phyloP scores from a whole-genome alignment of 2,888 invertebrate species.

The Candidula unifasciata region DNA sequence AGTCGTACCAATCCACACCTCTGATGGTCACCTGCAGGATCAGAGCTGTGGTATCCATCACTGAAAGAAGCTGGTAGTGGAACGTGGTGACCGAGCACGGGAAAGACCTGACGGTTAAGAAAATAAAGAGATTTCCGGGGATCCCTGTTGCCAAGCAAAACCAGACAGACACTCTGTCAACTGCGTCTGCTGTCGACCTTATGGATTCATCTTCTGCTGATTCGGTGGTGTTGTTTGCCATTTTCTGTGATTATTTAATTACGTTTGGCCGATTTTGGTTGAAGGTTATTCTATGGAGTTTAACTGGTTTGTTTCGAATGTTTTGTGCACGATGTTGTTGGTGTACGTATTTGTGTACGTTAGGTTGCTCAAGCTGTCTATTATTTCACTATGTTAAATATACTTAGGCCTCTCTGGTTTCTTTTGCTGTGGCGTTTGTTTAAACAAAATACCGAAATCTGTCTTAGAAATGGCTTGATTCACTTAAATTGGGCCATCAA shows the following conservation, averaged over 20 bases:
- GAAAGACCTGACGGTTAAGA: slow-evolving; percentile 29
- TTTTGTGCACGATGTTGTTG: too few species aligned
- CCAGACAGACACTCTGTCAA: slow-evolving; percentile 22
- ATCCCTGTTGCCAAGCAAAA: slow-evolving; percentile 14
- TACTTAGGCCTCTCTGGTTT: too few species aligned
- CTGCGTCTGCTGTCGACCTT: background rate
- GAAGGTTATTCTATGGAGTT: too few species aligned
- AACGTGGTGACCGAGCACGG: slow-evolving; percentile 33
- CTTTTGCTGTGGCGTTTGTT: too few species aligned
- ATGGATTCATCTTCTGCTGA: background rate
- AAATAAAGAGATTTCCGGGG: slow-evolving; percentile 36
- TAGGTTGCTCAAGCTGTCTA: too few species aligned
- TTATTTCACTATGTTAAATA: too few species aligned
- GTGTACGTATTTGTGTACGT: too few species aligned
- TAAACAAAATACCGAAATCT: too few species aligned
- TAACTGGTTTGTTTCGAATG: too few species aligned
- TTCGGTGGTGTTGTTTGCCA: background rate
- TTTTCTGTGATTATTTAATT: background rate
- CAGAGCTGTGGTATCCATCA: slow-evolving; percentile 22
- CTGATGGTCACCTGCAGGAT: slow-evolving; percentile 22
- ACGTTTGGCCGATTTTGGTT: too few species aligned
- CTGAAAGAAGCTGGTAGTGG: slow-evolving; percentile 26
- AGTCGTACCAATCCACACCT: slow-evolving; percentile 21
- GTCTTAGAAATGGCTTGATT: too few species aligned
- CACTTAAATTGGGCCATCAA: too few species aligned